These are phyloP conservation scores for Heterotilapia buettikoferi DNA, from an alignment of 2,113 vertebrate species.

Conservation along the genomic window DNA sequence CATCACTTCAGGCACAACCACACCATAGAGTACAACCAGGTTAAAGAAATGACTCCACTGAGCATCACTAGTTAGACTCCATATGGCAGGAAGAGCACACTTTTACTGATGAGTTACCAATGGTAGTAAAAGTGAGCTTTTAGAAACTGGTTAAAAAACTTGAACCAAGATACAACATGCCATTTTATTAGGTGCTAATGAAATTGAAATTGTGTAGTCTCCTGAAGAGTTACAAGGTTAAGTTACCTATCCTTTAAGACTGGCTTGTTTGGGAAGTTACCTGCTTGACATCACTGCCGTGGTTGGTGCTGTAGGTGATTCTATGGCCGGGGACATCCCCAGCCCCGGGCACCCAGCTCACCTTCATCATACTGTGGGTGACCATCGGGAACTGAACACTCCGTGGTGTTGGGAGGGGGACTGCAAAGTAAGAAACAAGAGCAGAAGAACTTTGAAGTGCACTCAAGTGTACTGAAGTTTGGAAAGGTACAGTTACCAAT, in stretches of 20 bases:
- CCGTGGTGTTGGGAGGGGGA: slow-evolving; percentile 64
- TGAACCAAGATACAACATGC: not conserved
- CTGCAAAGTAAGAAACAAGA: slow-evolving; percentile 53
- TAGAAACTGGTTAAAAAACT: not conserved
- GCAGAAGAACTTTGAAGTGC: not conserved
- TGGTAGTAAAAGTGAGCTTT: not conserved
- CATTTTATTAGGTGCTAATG: not conserved
- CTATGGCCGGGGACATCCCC: slow-evolving; percentile 65
- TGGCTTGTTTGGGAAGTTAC: slow-evolving; percentile 47
- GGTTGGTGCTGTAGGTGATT: slow-evolving; percentile 77
- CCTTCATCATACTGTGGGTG: slow-evolving; percentile 76
- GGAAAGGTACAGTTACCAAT: not conserved
- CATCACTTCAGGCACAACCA: not conserved
- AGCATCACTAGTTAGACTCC: not conserved
- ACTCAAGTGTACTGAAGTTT: not conserved
- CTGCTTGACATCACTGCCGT: slow-evolving; percentile 79
- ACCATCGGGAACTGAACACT: slow-evolving; percentile 79
- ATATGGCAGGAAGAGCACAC: not conserved
- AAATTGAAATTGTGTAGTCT: not conserved
- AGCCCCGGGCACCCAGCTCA: slow-evolving; percentile 76
- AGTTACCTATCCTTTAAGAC: not conserved
- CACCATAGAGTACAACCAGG: not conserved
- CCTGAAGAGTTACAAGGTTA: not conserved
- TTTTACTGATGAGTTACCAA: not conserved
- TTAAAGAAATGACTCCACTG: not conserved